Evolutionary conservation across 2,888 invertebrate species (phyloP), one percentile per base, ranked within the genome.

Genomic region (Dasysyrphus tricinctus): DNA sequence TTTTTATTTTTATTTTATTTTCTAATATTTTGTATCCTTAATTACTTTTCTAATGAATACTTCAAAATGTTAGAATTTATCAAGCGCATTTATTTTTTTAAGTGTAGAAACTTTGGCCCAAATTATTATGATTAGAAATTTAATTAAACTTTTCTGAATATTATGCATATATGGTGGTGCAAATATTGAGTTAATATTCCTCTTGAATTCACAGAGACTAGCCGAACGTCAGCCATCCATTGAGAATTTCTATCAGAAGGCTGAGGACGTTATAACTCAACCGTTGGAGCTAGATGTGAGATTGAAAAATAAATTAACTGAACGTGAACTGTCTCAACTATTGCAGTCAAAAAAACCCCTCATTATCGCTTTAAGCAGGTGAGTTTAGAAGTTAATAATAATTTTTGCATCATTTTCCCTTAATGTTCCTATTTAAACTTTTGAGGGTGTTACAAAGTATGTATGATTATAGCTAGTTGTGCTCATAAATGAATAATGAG

Each of bases 361-460:
- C 24, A 90, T 91, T 88, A 88, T 91, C 79, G 91, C 91, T 69
- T 88, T 91, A 76, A 91, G 90, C 89, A 91, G 91, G 91, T 91
- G 83, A 90, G 90, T 88, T 67, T 63, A 44, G 9, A 47, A 39
- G 19, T 65, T 44, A 2, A 24, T 24, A 24, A 3, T 24, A 37
- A 63, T 72, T 72, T 56, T 24, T 51, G 9, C 9, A 47, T 44
- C 14, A 44, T n/a, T n/a, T 9, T n/a, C n/a, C 16, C 5, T 9
- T 56, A 9, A 34, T 56, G 24, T 24, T 2, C 3, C 24, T 24
- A 24, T 24, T 4, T 14, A 24, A 2, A 24, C 6, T 51, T 51
- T 24, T 11, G 51, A 42, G 42, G 1, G n/a, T 14, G 6, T 0
- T 32, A n/a, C 8, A 3, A 29, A 3, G 54, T 42, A 2, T 14